These are phyloP conservation scores for Fregetta grallaria DNA, from an alignment of 2,113 vertebrate species.

Conservation along the genomic window DNA sequence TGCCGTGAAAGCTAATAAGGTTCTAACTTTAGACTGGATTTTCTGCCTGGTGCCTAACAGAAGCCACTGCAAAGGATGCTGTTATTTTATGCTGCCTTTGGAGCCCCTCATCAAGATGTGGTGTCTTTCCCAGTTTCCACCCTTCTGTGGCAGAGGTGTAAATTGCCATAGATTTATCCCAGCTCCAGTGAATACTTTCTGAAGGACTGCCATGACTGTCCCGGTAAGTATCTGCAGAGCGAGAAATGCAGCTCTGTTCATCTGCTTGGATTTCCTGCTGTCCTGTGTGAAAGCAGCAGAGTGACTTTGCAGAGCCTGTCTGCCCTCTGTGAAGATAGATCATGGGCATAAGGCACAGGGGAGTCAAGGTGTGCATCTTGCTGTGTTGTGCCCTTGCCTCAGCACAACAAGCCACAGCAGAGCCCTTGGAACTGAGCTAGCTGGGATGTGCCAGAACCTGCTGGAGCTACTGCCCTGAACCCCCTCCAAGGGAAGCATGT, in stretches of 20 bases:
- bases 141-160: background rate
- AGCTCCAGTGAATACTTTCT: background rate
- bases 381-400: background rate
- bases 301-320: background rate
- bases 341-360: fast-evolving
- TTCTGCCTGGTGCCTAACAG: background rate
- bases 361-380: background rate
- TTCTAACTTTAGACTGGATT: background rate
- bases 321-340: fast-evolving
- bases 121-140: background rate
- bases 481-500: background rate
- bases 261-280: background rate
- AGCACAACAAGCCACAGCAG: background rate
- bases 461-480: background rate
- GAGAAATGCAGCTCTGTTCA: background rate
- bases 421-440: background rate
- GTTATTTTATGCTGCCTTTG: background rate
- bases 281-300: background rate
- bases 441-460: background rate
- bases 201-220: background rate
- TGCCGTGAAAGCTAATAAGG: background rate
- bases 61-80: background rate
- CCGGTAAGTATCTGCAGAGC: background rate
- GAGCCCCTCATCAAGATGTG: background rate
- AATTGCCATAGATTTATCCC: background rate